These are phyloP conservation scores for Paratrypauchen microcephalus DNA, from an alignment of 2,797 vertebrate genomes.

Conservation along the genomic window DNA sequence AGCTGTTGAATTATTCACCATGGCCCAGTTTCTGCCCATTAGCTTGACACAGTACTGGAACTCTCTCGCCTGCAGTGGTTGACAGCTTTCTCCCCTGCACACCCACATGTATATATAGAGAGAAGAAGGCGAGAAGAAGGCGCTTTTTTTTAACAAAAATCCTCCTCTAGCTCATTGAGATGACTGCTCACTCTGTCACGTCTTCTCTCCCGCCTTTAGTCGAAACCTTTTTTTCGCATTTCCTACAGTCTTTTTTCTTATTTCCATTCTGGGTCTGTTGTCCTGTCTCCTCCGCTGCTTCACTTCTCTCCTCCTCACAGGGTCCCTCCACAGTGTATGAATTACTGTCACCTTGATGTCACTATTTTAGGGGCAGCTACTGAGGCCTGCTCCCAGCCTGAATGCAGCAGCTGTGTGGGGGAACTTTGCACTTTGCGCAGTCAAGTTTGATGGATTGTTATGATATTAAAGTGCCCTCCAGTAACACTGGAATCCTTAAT, in stretches of 20 bases:
- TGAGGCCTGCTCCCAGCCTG: conserved; percentile 3
- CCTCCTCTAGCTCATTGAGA: conserved; percentile 20
- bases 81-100: conserved; percentile 68
- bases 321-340: conserved; percentile 32
- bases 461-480: background rate
- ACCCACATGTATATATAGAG: conserved; percentile 15
- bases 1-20: conserved; percentile 80
- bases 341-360: conserved; percentile 44
- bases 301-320: conserved; percentile 18
- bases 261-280: conserved; percentile 45
- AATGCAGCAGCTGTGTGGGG: conserved; percentile 12
- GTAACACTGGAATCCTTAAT: background rate
- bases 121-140: too few relatives aligned
- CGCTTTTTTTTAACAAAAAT: conserved; percentile 23
- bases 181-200: conserved; percentile 34
- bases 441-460: background rate
- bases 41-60: conserved; percentile 79
- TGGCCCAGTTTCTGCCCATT: conserved; percentile 82
- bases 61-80: conserved; percentile 72
- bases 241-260: conserved; percentile 32
- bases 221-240: conserved; percentile 17
- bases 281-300: conserved; percentile 44
- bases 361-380: conserved; percentile 20
- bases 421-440: conserved; percentile 12
- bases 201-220: conserved; percentile 30